These are phyloP conservation scores for Setophaga kirtlandii DNA, from an alignment of 2,113 vertebrate species.

Conservation along the genomic window DNA sequence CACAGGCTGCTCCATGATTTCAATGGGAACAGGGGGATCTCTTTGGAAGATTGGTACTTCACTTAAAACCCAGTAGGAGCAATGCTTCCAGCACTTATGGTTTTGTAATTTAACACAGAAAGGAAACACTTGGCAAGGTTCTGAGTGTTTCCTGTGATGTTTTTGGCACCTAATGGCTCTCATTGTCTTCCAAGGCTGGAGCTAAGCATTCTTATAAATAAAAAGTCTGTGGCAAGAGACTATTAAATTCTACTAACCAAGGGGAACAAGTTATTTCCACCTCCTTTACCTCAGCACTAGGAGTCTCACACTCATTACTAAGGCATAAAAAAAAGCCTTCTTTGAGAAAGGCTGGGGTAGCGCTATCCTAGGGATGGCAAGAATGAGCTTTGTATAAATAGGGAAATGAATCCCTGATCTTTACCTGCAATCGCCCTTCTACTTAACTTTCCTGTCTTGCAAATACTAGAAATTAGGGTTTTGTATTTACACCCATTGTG, in stretches of 20 bases:
- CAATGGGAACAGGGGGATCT: not conserved
- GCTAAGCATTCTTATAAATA: not conserved
- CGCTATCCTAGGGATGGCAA: not conserved
- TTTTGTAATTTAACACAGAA: constrained; percentile 30
- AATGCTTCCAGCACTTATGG: not conserved
- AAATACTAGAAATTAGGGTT: not conserved
- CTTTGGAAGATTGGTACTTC: not conserved
- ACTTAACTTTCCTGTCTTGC: not conserved
- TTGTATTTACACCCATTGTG: not conserved
- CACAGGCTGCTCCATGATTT: not conserved
- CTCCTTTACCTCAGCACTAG: not conserved
- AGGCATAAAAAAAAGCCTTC: not conserved
- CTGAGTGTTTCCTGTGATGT: constrained; percentile 3
- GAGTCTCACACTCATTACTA: not conserved
- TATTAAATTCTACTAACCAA: not conserved
- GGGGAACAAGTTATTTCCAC: not conserved
- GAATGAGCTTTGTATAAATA: not conserved
- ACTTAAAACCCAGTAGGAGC: not conserved
- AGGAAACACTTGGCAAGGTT: constrained; percentile 7
- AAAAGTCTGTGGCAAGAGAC: not conserved
- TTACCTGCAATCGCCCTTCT: not conserved
- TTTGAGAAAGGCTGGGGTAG: not conserved
- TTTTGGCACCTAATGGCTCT: not conserved
- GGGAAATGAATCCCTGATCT: not conserved
- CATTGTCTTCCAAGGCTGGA: not conserved